Percentiles rank a stretch among this genome's conserved stretches.
phyloP scores from a whole-genome alignment of 2,888 invertebrate genomes.

The Hypsopygia costalis region DNA sequence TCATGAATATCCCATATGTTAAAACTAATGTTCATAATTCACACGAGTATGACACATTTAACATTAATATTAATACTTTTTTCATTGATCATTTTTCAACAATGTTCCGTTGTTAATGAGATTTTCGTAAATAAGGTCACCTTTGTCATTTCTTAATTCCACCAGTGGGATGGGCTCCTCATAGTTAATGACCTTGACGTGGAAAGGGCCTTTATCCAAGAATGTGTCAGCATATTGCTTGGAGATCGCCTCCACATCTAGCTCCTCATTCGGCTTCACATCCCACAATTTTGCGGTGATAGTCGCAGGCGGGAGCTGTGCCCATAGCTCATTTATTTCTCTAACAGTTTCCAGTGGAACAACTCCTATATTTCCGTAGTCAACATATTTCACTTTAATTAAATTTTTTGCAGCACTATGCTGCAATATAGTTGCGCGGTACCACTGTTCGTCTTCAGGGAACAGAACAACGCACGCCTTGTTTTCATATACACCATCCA shows the following conservation, averaged over 20 bases:
- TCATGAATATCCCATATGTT: too few species aligned
- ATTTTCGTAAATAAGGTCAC: slow-evolving; percentile 44
- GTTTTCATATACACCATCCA: slow-evolving; percentile 66
- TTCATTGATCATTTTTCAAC: slow-evolving; percentile 12
- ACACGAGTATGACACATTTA: too few species aligned
- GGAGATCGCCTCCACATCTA: slow-evolving; percentile 42
- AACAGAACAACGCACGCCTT: slow-evolving; percentile 83
- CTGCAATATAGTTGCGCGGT: slow-evolving; percentile 83
- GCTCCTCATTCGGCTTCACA: slow-evolving; percentile 44
- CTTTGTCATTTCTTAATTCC: slow-evolving; percentile 44
- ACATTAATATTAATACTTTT: too few species aligned
- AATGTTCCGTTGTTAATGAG: slow-evolving; percentile 43
- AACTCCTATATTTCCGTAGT: slow-evolving; percentile 85
- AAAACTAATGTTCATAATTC: too few species aligned
- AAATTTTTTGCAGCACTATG: slow-evolving; percentile 53
- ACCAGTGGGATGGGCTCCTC: slow-evolving; percentile 39
- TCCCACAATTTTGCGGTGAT: slow-evolving; percentile 70
- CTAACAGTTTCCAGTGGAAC: slow-evolving; percentile 65
- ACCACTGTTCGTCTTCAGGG: slow-evolving; percentile 84
- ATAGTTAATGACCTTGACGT: slow-evolving; percentile 41
- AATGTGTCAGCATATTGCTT: slow-evolving; percentile 44
- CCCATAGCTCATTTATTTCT: slow-evolving; percentile 71
- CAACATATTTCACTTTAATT: slow-evolving; percentile 85
- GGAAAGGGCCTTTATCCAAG: slow-evolving; percentile 51
- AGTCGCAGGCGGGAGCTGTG: slow-evolving; percentile 72